Evolutionary conservation across 2,888 invertebrate species (phyloP).

Genomic region (Xestia ashworthii): DNA sequence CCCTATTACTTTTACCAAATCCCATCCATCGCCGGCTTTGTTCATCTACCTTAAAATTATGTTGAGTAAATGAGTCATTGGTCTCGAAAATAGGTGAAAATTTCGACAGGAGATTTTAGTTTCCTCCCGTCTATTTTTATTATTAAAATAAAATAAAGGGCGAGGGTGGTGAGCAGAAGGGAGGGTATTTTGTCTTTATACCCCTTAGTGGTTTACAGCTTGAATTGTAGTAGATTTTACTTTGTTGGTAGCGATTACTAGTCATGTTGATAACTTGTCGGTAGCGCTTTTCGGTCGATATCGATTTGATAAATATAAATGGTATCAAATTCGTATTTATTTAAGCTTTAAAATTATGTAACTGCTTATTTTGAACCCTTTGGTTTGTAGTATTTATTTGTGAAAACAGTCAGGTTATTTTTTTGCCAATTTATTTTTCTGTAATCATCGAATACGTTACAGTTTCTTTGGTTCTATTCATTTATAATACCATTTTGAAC

Average conservation of each 20-base stretch:
- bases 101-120: constrained; percentile 29
- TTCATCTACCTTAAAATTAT: not conserved
- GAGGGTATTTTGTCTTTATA: constrained; percentile 62
- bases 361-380: not conserved
- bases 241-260: constrained; percentile 47
- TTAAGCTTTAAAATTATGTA: not conserved
- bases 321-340: constrained; percentile 25
- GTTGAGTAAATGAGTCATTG: constrained; percentile 13
- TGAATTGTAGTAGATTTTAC: constrained; percentile 31
- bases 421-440: not conserved
- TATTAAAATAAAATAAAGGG: constrained; percentile 54
- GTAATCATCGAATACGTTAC: not conserved
- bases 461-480: too few relatives aligned
- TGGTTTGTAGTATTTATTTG: not conserved
- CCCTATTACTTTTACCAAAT: not conserved
- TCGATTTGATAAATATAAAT: constrained; percentile 25
- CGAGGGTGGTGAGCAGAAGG: constrained; percentile 62
- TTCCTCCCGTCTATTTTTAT: constrained; percentile 67
- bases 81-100: not conserved
- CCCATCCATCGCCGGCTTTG: constrained; percentile 37
- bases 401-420: not conserved
- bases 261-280: constrained; percentile 50
- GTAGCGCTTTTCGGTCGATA: constrained; percentile 28
- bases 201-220: constrained; percentile 51
- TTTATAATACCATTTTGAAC: too few relatives aligned